Evolutionary conservation across 2,113 vertebrate species (phyloP), one percentile per base, ranked within the genome.

Genomic region (Boulengeromyrus knoepffleri): DNA sequence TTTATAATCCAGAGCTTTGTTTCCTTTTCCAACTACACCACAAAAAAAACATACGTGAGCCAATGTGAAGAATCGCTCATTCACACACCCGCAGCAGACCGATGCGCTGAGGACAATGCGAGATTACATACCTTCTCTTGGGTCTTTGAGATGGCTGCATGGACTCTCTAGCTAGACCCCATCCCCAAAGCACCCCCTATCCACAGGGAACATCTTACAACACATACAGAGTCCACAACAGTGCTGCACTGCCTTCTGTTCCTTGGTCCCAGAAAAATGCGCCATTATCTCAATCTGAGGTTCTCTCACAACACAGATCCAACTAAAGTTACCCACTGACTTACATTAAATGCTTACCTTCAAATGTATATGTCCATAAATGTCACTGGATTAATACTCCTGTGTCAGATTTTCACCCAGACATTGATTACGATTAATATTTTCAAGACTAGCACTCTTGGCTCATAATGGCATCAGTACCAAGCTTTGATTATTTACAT

Each of bases 381-480:
- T 88, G 88, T 94, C 94, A 95, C 94, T 92, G 94, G 94, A 95
- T 94, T 86, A 88, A 24, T 83, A 90, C 91, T 95, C 95, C 95
- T 95, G 93, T 94, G 95, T 96, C 94, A 83, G 8, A 89, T 45
- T 89, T 89, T 89, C 70, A 85, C 36, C 24, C 49, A 62, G 52
- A n/a, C 47, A 80, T 19, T 80, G 47, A 39, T 70, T 80, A 87
- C 15, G 24, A 27, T 53, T 36, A 87, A 56, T n/a, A 56, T 31
- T 53, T 50, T 85, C 24, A 49, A 47, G 42, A 85, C 46, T 21
- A 89, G 19, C 49, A 56, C 50, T 56, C n/a, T 19, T 56, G 13
- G 36, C 36, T 66, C 87, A 62, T 62, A 88, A 58, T 36, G n/a
- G n/a, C 50, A 53, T 17, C 47, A n/a, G 13, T 31, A n/a, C n/a